Evolutionary conservation across 2,113 vertebrate genomes (phyloP), one percentile per base, ranked within the genome.

Genomic region (Etia nguti): DNA sequence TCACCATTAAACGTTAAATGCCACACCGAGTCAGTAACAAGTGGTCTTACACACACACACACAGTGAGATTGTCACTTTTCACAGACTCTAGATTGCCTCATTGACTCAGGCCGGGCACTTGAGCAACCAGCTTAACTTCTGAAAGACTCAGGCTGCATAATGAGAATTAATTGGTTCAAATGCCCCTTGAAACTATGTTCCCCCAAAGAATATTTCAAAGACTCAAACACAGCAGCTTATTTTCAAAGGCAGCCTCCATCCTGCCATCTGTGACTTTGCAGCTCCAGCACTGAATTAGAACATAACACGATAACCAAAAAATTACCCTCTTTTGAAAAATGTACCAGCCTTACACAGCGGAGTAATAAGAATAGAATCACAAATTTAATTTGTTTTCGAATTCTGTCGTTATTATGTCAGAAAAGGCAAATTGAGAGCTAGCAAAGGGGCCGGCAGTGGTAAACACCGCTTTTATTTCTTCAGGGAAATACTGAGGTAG

Each of bases 191-290:
- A 77, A 88, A 83, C 65, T 54, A 59, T 60, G 75, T 73, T 4
- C 60, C 80, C 81, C 38, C 16, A 7, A 15, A 57, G 29, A 79
- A 62, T 36, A 81, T 81, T 87, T 65, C 26, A 29, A 83, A 70
- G 34, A 48, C 41, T 79, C 52, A 10, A 41, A 41, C 65, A 79
- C 57, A n/a, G 43, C 10, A 65, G 77, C 68, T 55, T 24, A 13
- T 79, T 56, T 84, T 59, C 50, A 26, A 68, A 79, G 79, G 2
- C 52, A 81, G 41, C 75, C 73, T 50, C 6, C 15, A 26, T 46
- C 62, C 70, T 59, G 80, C 85, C 88, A 88, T 86, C 83, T 92
- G 81, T 70, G 60, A 75, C 52, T 81, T 50, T 55, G 46, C 41
- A 41, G 85, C 65, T 86, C 52, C 57, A 79, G 41, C 77, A 34